Base-by-base conservation (phyloP, 2,797 vertebrate genomes). In the Numenius phaeopus region DNA sequence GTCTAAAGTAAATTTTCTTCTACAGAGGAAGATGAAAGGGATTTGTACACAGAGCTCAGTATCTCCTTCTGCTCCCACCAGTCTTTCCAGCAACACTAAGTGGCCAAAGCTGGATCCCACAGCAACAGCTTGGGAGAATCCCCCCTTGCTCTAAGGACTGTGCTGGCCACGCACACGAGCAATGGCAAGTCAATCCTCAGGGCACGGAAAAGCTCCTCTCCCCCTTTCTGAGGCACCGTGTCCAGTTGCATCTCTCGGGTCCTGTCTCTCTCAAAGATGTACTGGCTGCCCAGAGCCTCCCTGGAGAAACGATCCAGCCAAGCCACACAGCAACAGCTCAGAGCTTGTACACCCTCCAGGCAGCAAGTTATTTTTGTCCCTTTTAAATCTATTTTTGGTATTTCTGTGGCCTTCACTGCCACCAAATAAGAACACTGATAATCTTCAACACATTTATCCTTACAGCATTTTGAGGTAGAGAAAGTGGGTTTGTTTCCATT, bases 351-450 rank as follows among this genome's bases (percentile, higher is more conserved):
- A 62, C 49, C 87, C 87, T 87, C 76, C 91, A 94, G 94, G 89
- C 76, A 59, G 39, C 9, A 34, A 66, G 90, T 47, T 96, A 96
- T 96, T 96, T 96, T 86, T 76, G 92, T 92, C 89, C 87, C n/a
- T 79, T 91, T 79, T 8, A 69, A 76, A 86, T 83, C 90, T 95
- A 93, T 94, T 92, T 89, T 81, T 58, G 92, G 92, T 85, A 49
- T 89, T 97, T 76, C 75, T 46, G 42, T 78, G 72, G 89, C 92
- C 87, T 75, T 78, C 65, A 7, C 67, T 71, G 83, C 57, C 46
- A 73, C 61, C 24, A 1, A 75, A 40, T 78, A 87, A 54, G 93
- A 90, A 27, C 37, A 16, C 0, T 78, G 81, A 78, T 89, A 85
- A 93, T 85, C 90, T 89, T 83, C 82, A 88, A 69, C 84, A 66